Conservation (phyloP, 2,113 vertebrate genomes). For the Colaptes auratus region DNA sequence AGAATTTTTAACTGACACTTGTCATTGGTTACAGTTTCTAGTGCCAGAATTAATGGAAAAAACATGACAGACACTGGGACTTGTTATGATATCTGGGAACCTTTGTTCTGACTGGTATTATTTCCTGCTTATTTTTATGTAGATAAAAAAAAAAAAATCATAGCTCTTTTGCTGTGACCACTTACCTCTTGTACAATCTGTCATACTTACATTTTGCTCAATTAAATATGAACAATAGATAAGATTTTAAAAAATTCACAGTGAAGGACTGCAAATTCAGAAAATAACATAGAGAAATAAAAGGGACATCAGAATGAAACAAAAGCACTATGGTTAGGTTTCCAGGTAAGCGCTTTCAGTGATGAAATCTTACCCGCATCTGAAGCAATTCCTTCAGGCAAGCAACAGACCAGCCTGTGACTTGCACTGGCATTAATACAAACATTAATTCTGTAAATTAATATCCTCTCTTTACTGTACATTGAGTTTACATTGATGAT, state of each 20-base stretch:
- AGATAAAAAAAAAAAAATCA: neutral
- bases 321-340: neutral
- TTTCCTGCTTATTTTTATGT: neutral
- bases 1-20: neutral
- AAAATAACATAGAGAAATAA: neutral
- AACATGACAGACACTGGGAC: neutral
- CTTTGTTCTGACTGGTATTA: neutral
- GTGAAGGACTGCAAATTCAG: neutral
- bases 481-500: neutral
- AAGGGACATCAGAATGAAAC: neutral
- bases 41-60: conserved; percentile 38
- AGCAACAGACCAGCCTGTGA: neutral
- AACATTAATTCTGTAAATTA: neutral
- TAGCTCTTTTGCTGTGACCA: neutral
- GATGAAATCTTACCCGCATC: neutral
- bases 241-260: neutral
- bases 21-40: neutral
- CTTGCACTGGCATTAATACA: neutral
- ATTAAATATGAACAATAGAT: neutral
- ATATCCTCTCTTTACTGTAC: neutral
- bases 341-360: neutral
- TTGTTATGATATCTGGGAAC: neutral
- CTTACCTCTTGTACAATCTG: neutral
- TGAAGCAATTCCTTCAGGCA: neutral
- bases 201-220: neutral